These are phyloP conservation scores for Capromys pilorides DNA, from an alignment of 2,797 vertebrate species.

Conservation along the genomic window DNA sequence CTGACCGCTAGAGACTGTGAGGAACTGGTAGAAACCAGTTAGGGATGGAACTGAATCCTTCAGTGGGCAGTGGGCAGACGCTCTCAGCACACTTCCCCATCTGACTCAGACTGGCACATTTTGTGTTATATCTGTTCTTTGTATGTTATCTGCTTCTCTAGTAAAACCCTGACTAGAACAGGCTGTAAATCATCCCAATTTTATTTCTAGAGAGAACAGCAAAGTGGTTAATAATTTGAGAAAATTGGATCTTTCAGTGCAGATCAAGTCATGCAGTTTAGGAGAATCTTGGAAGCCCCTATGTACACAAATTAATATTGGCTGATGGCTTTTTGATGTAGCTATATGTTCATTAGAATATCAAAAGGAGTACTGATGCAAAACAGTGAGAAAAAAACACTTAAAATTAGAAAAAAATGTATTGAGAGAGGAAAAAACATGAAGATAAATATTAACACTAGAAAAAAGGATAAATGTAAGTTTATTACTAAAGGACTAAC, in stretches of 20 bases:
- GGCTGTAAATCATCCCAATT: background rate
- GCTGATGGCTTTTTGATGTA: background rate
- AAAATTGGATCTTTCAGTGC: background rate
- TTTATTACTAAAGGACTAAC: background rate
- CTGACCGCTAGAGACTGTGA: no score
- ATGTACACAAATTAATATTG: background rate
- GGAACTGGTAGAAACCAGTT: no score
- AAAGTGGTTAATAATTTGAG: background rate
- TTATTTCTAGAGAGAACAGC: background rate
- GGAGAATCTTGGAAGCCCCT: background rate
- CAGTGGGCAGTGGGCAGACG: no score
- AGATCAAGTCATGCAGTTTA: background rate
- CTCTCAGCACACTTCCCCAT: no score
- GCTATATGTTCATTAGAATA: background rate
- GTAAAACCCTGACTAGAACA: no score
- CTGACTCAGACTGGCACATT: no score
- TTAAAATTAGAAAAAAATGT: background rate
- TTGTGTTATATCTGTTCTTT: no score
- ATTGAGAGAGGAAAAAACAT: background rate
- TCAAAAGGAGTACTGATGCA: background rate
- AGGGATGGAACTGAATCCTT: no score
- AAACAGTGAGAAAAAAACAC: constrained; percentile 13
- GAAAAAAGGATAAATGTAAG: background rate
- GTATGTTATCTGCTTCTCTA: no score
- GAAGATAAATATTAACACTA: background rate